A percentile compares a stretch with the other conserved stretches of the same genome.
phyloP scores from a whole-genome alignment of 2,797 vertebrate species.

The Myotis daubentonii region DNA sequence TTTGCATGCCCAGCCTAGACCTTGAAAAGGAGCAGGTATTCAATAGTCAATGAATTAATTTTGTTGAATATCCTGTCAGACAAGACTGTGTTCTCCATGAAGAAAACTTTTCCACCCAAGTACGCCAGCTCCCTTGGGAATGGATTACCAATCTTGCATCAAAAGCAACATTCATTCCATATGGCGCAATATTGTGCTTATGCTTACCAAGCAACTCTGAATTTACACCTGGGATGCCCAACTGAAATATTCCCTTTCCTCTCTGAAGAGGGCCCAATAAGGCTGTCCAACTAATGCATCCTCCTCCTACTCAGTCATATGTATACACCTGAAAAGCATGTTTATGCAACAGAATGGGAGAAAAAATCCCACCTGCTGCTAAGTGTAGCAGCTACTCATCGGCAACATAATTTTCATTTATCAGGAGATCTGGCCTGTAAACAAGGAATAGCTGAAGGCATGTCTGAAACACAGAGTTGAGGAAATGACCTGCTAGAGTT shows the following conservation, averaged over 20 bases:
- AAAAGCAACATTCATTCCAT: neutral
- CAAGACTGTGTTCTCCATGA: neutral
- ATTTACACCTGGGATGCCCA: neutral
- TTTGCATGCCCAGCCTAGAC: neutral
- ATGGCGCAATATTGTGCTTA: accelerated
- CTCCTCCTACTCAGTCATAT: neutral
- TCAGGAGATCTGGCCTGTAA: neutral
- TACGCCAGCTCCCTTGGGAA: neutral
- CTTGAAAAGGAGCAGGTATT: neutral
- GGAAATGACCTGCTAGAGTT: neutral
- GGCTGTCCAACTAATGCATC: neutral
- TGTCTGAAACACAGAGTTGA: neutral
- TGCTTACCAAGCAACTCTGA: neutral
- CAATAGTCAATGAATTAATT: neutral
- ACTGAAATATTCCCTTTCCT: neutral
- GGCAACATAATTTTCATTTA: neutral
- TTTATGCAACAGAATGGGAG: neutral
- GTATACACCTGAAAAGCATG: neutral
- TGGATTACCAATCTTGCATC: neutral
- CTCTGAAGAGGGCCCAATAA: neutral
- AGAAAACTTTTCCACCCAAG: neutral
- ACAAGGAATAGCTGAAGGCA: neutral
- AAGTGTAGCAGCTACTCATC: neutral
- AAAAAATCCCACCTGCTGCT: neutral
- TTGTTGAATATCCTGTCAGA: neutral